These are phyloP conservation scores for Drosophila falleni DNA, from an alignment of 2,888 invertebrate species.

Conservation along the genomic window DNA sequence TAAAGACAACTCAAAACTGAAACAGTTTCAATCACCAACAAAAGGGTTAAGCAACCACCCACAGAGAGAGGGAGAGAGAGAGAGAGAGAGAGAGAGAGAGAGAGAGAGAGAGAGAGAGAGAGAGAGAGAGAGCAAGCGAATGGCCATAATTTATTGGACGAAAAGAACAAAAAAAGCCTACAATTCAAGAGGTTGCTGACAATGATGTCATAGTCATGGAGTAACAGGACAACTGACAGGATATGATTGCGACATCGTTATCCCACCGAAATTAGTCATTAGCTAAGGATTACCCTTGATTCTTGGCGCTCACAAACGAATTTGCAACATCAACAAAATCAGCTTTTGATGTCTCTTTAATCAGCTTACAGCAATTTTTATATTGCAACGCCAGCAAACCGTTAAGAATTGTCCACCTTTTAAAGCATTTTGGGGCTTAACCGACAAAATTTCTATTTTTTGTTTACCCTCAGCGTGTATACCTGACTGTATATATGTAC, in stretches of 20 bases:
- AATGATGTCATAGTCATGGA: constrained; percentile 57
- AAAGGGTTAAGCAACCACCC: constrained; percentile 46
- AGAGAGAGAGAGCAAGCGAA: not conserved
- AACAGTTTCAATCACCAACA: constrained; percentile 11
- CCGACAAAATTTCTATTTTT: constrained; percentile 50
- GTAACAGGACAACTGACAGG: constrained; percentile 34
- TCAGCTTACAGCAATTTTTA: constrained; percentile 55
- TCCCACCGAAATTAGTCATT: constrained; percentile 60
- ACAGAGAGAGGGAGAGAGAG: not conserved
- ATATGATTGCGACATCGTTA: constrained; percentile 63
- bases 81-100: not conserved
- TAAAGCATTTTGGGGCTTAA: constrained; percentile 57
- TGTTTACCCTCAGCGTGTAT: constrained; percentile 23
- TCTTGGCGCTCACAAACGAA: constrained; percentile 32
- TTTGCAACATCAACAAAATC: constrained; percentile 34
- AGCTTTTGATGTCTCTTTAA: constrained; percentile 54
- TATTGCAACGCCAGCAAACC: constrained; percentile 32
- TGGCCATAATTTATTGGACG: constrained; percentile 20
- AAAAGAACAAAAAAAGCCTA: constrained; percentile 6
- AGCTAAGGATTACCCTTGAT: constrained; percentile 36
- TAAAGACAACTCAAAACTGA: constrained; percentile 1
- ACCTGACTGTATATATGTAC: not conserved
- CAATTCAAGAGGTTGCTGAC: constrained; percentile 47
- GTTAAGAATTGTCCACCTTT: constrained; percentile 45
- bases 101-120: not conserved